Percentiles rank a stretch among this genome's conserved stretches.
These are phyloP conservation scores for Habroteleia sp. DNA, from an alignment of 2,888 invertebrate species.

Conservation along the genomic window DNA sequence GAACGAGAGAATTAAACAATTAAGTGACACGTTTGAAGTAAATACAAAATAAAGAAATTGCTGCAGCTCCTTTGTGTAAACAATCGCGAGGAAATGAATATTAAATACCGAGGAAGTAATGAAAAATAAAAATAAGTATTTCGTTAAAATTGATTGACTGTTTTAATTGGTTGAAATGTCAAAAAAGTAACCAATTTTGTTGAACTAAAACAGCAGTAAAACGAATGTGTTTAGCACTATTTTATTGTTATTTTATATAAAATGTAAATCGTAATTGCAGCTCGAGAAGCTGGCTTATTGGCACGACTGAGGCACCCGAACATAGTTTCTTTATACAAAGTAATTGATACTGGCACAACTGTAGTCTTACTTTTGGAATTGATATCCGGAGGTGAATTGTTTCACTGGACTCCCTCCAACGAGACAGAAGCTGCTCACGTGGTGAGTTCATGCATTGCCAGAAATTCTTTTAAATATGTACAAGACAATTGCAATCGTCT, in stretches of 20 bases:
- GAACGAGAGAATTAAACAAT: constrained; percentile 2
- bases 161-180: no score
- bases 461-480: no score
- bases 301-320: constrained; percentile 84
- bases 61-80: no score
- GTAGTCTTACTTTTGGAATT: constrained; percentile 85
- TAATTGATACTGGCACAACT: constrained; percentile 84
- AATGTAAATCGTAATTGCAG: constrained; percentile 65
- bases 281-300: constrained; percentile 83
- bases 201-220: no score
- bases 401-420: constrained; percentile 83
- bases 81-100: no score
- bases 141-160: no score
- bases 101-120: no score
- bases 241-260: constrained; percentile 1
- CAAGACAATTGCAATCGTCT: no score
- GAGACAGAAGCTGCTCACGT: constrained; percentile 85
- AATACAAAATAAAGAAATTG: neutral
- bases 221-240: no score
- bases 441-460: no score
- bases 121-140: no score
- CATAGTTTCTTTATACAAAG: constrained; percentile 84
- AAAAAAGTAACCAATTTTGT: no score
- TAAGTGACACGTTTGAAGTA: neutral
- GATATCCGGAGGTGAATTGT: constrained; percentile 86